phyloP scores from a whole-genome alignment of 2,113 vertebrate species.

The Melozone crissalis region DNA sequence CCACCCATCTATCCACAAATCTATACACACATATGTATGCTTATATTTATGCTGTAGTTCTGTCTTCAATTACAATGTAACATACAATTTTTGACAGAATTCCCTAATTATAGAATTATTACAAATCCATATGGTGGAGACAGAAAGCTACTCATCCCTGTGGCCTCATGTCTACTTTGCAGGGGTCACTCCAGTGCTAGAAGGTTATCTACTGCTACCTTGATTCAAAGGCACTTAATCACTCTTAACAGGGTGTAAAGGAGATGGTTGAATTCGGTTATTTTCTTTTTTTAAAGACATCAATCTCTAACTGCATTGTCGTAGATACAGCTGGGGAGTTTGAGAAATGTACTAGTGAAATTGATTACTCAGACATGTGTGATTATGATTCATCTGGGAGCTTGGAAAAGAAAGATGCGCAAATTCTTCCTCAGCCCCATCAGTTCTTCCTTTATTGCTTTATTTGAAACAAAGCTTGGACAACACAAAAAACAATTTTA shows the following conservation, averaged over 20 bases:
- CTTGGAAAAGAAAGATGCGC: constrained; percentile 32
- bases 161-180: not conserved
- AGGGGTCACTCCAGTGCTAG: not conserved
- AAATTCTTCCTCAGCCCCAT: constrained; percentile 20
- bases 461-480: constrained; percentile 45
- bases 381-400: constrained; percentile 60
- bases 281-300: constrained; percentile 33
- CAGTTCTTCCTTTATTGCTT: constrained; percentile 51
- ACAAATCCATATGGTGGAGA: not conserved
- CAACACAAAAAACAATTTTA: constrained; percentile 45
- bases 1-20: not conserved
- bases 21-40: not conserved
- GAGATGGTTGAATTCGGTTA: not conserved
- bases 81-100: not conserved
- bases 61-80: not conserved
- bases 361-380: constrained; percentile 71
- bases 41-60: not conserved
- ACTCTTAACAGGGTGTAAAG: not conserved
- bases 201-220: not conserved
- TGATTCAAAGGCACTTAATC: not conserved
- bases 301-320: constrained; percentile 35
- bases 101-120: not conserved
- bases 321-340: constrained; percentile 57
- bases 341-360: constrained; percentile 54
- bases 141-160: not conserved